Conservation (phyloP, 2,888 invertebrate species). For the Eretmocerus hayati region DNA sequence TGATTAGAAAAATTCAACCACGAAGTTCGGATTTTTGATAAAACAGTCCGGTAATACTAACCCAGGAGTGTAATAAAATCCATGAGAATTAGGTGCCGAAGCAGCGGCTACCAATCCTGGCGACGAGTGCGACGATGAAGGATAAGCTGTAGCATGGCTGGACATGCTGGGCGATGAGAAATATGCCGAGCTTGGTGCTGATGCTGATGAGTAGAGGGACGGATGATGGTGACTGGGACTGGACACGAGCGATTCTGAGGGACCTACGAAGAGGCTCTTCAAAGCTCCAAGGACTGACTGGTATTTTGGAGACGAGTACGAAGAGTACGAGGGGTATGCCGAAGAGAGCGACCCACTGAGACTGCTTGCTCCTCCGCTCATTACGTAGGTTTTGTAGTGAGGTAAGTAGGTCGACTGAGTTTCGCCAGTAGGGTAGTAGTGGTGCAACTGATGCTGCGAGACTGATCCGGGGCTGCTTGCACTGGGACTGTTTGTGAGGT, state of each 20-base stretch:
- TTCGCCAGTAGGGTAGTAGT: not conserved
- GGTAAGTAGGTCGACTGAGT: not conserved
- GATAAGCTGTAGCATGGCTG: constrained; percentile 3
- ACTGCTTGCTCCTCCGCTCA: no score
- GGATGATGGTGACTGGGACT: constrained; percentile 13
- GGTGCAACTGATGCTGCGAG: not conserved
- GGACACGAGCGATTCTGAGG: not conserved
- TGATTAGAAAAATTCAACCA: no score
- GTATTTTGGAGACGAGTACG: constrained; percentile 12
- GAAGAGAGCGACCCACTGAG: not conserved
- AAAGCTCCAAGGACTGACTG: constrained; percentile 18
- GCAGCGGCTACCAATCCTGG: not conserved
- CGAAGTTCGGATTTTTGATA: no score
- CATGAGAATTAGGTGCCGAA: not conserved
- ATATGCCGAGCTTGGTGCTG: not conserved
- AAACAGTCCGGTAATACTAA: no score
- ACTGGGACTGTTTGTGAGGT: not conserved
- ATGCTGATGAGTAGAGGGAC: constrained; percentile 2
- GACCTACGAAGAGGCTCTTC: constrained; percentile 17
- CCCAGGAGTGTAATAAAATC: constrained; percentile 14
- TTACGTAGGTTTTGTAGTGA: constrained; percentile 16
- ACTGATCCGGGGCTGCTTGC: not conserved
- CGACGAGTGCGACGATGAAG: not conserved
- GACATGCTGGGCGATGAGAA: not conserved
- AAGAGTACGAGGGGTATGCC: not conserved